Evolutionary conservation across 2,113 vertebrate genomes (phyloP).

Genomic region (Spea bombifrons): DNA sequence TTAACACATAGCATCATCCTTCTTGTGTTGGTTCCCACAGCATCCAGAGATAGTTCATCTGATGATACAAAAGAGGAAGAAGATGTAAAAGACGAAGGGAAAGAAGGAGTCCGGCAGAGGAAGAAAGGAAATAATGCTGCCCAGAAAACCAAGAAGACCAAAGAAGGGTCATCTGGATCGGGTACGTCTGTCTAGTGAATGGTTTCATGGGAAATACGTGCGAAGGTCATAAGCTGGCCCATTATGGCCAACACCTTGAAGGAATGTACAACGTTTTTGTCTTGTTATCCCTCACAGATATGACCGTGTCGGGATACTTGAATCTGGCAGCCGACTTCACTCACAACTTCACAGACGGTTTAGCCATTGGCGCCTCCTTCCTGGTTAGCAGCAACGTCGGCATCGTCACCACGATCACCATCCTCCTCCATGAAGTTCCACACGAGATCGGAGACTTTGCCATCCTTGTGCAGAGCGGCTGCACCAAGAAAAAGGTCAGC

Average conservation of each 20-base stretch:
- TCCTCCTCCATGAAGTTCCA: constrained; percentile 87
- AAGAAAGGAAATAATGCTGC: constrained; percentile 47
- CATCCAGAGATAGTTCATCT: constrained; percentile 19
- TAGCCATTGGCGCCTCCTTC: constrained; percentile 89
- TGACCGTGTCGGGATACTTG: constrained; percentile 84
- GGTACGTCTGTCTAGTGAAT: constrained; percentile 21
- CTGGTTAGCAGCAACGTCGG: constrained; percentile 75
- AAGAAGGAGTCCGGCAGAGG: constrained; percentile 47
- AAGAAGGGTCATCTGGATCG: constrained; percentile 55
- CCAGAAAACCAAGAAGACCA: constrained; percentile 50
- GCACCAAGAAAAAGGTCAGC: constrained; percentile 84
- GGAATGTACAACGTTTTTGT: too few relatives aligned
- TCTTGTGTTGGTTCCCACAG: neutral
- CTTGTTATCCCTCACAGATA: constrained; percentile 58
- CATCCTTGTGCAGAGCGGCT: constrained; percentile 88
- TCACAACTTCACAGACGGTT: constrained; percentile 87
- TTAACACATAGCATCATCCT: too few relatives aligned
- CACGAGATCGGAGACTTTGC: constrained; percentile 93
- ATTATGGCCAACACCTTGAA: too few relatives aligned
- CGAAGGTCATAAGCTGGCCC: too few relatives aligned
- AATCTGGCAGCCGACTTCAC: constrained; percentile 89
- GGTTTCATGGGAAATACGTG: neutral
- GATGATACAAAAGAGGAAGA: constrained; percentile 29
- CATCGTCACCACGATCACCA: constrained; percentile 81
- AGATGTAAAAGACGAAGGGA: constrained; percentile 7